Evolutionary conservation across 2,888 invertebrate genomes (phyloP).

Genomic region (Pterobdella sp.): DNA sequence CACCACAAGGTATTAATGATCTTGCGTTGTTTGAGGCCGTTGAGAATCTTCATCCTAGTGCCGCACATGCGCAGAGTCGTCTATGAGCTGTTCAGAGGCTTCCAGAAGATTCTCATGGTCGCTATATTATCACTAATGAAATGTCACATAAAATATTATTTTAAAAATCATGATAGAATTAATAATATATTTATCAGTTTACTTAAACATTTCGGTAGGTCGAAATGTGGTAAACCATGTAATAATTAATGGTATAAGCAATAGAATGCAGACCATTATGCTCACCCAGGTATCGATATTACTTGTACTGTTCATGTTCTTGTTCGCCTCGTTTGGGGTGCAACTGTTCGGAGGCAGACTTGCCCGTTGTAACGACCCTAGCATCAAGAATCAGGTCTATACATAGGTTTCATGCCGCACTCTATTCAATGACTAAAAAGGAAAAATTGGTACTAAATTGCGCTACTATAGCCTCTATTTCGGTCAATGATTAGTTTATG

Average conservation of each 20-base stretch:
- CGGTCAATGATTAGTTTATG: too few relatives aligned
- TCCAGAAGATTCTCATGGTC: slow-evolving; percentile 94
- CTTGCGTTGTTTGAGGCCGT: slow-evolving; percentile 84
- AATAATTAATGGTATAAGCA: background rate
- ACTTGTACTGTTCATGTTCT: slow-evolving; percentile 92
- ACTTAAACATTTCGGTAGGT: too few relatives aligned
- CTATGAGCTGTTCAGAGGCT: slow-evolving; percentile 91
- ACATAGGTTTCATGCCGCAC: background rate
- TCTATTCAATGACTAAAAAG: background rate
- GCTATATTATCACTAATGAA: too few relatives aligned
- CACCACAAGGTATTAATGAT: slow-evolving; percentile 79
- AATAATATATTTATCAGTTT: too few relatives aligned
- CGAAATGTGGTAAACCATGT: too few relatives aligned
- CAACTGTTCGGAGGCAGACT: slow-evolving; percentile 92
- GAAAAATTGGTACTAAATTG: background rate
- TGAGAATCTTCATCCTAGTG: slow-evolving; percentile 91
- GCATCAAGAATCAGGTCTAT: slow-evolving; percentile 56
- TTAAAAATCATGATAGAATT: too few relatives aligned
- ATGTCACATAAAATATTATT: too few relatives aligned
- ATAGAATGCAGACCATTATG: background rate
- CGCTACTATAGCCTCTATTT: background rate
- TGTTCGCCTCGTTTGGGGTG: slow-evolving; percentile 97
- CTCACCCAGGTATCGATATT: slow-evolving; percentile 75
- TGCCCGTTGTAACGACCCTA: slow-evolving; percentile 92
- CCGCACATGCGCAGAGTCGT: slow-evolving; percentile 96